phyloP scores from a whole-genome alignment of 2,113 vertebrate genomes.

The Osmerus mordax region DNA sequence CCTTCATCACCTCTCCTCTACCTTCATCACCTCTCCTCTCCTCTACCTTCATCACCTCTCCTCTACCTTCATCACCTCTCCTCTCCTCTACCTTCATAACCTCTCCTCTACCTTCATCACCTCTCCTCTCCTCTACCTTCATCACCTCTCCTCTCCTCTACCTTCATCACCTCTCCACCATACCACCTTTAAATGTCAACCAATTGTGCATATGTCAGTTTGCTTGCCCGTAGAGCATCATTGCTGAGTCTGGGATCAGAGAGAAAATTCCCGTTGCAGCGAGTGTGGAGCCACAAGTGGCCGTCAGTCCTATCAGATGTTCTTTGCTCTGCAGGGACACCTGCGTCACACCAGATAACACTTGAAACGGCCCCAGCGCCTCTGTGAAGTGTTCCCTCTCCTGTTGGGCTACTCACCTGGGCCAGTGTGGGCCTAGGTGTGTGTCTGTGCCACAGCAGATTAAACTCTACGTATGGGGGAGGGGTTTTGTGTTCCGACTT shows the following conservation, averaged over 20 bases:
- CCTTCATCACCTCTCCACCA: background rate
- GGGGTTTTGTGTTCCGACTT: conserved; percentile 15
- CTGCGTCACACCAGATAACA: conserved; percentile 36
- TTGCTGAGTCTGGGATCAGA: conserved; percentile 13
- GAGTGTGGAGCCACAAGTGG: no score
- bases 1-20: background rate
- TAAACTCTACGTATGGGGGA: no score
- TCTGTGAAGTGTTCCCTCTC: conserved; percentile 17
- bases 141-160: background rate
- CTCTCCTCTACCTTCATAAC: background rate
- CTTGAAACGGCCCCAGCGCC: background rate
- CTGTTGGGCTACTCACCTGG: background rate
- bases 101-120: background rate
- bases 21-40: background rate
- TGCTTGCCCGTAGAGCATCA: no score
- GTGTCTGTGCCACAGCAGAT: background rate
- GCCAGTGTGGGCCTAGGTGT: background rate
- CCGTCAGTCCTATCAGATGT: no score
- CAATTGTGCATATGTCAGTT: no score
- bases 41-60: background rate
- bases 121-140: background rate
- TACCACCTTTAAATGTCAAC: background rate
- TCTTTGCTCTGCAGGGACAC: no score
- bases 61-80: background rate
- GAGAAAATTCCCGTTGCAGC: no score